phyloP scores from a whole-genome alignment of 2,797 vertebrate species.

The Cyprinella venusta region DNA sequence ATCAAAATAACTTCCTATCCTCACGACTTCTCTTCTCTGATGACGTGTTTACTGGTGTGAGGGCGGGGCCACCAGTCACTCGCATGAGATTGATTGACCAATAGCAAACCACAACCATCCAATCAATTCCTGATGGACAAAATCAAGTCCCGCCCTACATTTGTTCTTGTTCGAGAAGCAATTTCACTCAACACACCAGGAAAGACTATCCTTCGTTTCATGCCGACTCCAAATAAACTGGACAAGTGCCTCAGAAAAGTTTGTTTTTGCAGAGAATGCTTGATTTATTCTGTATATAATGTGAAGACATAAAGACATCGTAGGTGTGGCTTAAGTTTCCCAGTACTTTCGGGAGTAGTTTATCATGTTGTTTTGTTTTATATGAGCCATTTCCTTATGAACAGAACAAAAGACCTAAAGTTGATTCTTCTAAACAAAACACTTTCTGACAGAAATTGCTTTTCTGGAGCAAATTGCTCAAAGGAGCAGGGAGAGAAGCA shows the following conservation, averaged over 20 bases:
- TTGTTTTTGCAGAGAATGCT: not conserved
- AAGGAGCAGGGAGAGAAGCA: constrained; percentile 8
- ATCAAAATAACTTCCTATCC: not conserved
- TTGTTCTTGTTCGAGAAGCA: not conserved
- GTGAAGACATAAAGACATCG: constrained; percentile 1
- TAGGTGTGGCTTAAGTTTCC: not conserved
- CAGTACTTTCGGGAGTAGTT: not conserved
- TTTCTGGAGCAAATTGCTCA: constrained; percentile 39
- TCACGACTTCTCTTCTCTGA: no score
- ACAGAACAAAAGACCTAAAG: constrained; percentile 11
- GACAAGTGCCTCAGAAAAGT: not conserved
- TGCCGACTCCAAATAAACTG: not conserved
- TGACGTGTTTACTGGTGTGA: not conserved
- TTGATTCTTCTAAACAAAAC: constrained; percentile 28
- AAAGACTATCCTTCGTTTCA: not conserved
- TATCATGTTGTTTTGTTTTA: constrained; percentile 6
- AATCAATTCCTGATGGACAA: not conserved
- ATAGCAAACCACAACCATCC: not conserved
- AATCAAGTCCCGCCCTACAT: not conserved
- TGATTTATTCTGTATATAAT: not conserved
- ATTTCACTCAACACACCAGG: not conserved
- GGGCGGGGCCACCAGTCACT: not conserved
- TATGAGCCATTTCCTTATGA: not conserved
- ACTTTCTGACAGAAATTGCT: constrained; percentile 32
- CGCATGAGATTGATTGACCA: not conserved